These are phyloP conservation scores for Ictalurus punctatus DNA, from an alignment of 2,113 vertebrate species.

Conservation along the genomic window DNA sequence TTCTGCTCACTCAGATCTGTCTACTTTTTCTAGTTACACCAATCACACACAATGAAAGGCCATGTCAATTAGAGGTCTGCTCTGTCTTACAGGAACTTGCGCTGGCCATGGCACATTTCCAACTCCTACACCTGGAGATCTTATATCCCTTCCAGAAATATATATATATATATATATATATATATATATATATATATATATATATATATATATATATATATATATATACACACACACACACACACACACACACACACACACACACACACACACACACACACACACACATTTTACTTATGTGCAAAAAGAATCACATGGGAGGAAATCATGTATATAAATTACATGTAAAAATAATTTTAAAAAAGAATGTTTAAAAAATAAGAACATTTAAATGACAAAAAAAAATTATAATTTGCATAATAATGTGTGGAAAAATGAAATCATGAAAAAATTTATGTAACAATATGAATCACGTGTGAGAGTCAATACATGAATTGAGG, in stretches of 20 bases:
- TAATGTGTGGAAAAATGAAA: neutral
- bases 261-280: too few species aligned
- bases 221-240: too few species aligned
- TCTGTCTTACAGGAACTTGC: constrained; percentile 79
- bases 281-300: neutral
- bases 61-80: constrained; percentile 86
- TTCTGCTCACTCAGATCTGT: constrained; percentile 80
- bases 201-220: too few species aligned
- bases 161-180: too few species aligned
- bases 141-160: too few species aligned
- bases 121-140: constrained; percentile 62
- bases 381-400: too few species aligned
- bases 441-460: neutral
- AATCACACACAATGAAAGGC: constrained; percentile 90
- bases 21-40: constrained; percentile 83
- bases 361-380: neutral
- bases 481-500: neutral
- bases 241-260: too few species aligned
- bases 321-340: neutral
- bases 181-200: too few species aligned
- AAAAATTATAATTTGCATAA: neutral
- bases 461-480: neutral
- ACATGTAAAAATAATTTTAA: too few species aligned
- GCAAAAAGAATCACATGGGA: neutral
- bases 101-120: constrained; percentile 68